Base-by-base conservation (phyloP, 2,797 vertebrate species). In the Emydoidea blandingii region DNA sequence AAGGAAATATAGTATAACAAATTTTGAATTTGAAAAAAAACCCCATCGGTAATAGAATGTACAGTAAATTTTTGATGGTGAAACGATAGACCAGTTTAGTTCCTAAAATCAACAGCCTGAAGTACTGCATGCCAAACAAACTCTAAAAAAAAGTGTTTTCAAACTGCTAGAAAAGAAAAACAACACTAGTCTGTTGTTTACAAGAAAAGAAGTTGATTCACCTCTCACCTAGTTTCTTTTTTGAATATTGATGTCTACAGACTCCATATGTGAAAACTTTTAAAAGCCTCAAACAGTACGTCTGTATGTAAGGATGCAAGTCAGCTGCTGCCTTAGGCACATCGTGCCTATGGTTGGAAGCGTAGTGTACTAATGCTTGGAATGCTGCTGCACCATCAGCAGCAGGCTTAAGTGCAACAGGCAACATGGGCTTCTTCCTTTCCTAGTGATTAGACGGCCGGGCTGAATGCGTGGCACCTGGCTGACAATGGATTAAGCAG, bases 361-460 rank as follows among this genome's bases (percentile, higher is more conserved):
- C 16, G 81, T 72, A 76, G 81, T 23, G 81, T 41, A 62, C 85
- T 52, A 81, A 85, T 53, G 82, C 81, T 8, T 72, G 47, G 86
- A 85, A 86, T 85, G 86, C 81, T 81, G 91, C 91, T 81, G 91
- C 91, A 81, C 86, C 91, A 62, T 88, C 82, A 21, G 54, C 53
- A 59, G 82, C 62, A 37, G 76, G 81, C 91, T 59, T 27, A 52
- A 83, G 47, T 34, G 47, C 52, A 57, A 78, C 59, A 62, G 82
- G 81, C 91, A 47, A 65, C 56, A 50, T 23, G 91, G 65, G 78
- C 83, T 81, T 62, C 83, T 81, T 54, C 59, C 83, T 81, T 21
- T 50, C 82, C 37, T 37, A 37, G 80, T 85, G 85, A 92, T 85
- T 76, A 85, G 86, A 31, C 79, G 74, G 53, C 62, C 18, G 79